Evolutionary conservation across 2,797 vertebrate genomes (phyloP), one percentile per base, ranked within the genome.

Genomic region (Arrhamphus sclerolepis): DNA sequence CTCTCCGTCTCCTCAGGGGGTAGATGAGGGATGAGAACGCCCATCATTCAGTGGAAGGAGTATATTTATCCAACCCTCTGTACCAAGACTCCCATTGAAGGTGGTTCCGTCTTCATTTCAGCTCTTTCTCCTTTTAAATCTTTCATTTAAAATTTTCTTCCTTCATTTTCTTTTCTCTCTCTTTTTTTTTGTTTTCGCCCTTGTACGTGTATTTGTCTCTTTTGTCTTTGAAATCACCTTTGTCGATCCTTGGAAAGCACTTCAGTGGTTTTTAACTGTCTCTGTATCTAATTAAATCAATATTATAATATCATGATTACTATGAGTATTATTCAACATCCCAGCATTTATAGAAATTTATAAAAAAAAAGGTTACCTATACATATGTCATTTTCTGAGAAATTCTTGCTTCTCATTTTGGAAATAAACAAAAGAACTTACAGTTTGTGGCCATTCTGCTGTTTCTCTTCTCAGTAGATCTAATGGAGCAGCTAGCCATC

Each of bases 41-140:
- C 78, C 79, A 75, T 85, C 86, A 84, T 86, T 88, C 77, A 80
- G 63, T 62, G 60, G 61, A 46, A 72, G 69, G 73, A 65, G 83
- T 78, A 77, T 83, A 84, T 89, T 88, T 88, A 89, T 87, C 84
- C 71, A 82, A 24, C 59, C 54, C 62, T 78, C 70, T 51, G 58
- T 66, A 64, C 70, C 19, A 20, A 18, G 58, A 79, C 72, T 76
- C 72, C 43, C 54, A 38, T 54, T 72, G 57, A 75, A 75, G 55
- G 44, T 46, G 44, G 53, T 57, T 61, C 65, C 18, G 18, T 62
- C 26, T 29, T 59, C 55, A 29, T 52, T 72, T 56, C 16, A 71
- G 69, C 62, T 78, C 43, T 39, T 40, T 63, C 44, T 64, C 66
- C 69, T 75, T 70, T 69, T 67, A 59, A 72, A 76, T 78, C 49